Base-by-base conservation (phyloP, 1,140 invertebrate genomes). In the Drosophila sp. region DNA sequence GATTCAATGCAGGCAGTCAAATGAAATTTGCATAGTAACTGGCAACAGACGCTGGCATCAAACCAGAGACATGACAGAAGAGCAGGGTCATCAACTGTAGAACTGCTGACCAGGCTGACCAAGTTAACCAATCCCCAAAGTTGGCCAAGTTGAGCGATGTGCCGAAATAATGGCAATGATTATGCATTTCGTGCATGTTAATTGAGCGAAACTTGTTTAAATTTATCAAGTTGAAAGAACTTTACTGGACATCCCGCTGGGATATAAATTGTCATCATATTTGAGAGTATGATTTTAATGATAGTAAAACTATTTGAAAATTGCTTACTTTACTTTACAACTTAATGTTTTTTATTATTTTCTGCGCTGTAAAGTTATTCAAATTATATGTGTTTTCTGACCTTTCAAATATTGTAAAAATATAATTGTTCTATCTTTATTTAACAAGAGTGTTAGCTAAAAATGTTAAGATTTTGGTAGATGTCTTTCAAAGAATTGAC, bases 21-120 rank as follows among this genome's bases (percentile, higher is more conserved):
- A 65, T 53, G 40, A 66, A 74, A 71, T 82, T 83, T 72, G 78
- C 66, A 38, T 59, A 82, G 62, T 70, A 77, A 73, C 54, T 63
- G 67, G 63, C 63, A 54, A 58, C 16, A 36, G 57, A 48, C 54
- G 9, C 34, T 41, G 46, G 18, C 45, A 61, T 29, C 16, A 61
- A 7, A 46, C 2, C 13, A 36, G 32, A 29, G 14, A 16, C 38
- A 18, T 48, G 34, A 50, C 59, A 62, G 45, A 16, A n/a, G 21
- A 77, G 32, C 51, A 53, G 50, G 41, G 34, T 54, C 51, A 54
- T 21, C 18, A 21, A 40, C 21, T 27, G 8, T 5, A 53, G 46
- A 57, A 41, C 14, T 74, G 72, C 57, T 74, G 72, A 71, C 66
- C 66, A 34, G 48, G 48, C 71, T 29, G 29, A 51, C 43, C 13